Percentiles rank a stretch among this genome's conserved stretches.
phyloP scores from a whole-genome alignment of 1,140 invertebrate species.

The Periplaneta americana region DNA sequence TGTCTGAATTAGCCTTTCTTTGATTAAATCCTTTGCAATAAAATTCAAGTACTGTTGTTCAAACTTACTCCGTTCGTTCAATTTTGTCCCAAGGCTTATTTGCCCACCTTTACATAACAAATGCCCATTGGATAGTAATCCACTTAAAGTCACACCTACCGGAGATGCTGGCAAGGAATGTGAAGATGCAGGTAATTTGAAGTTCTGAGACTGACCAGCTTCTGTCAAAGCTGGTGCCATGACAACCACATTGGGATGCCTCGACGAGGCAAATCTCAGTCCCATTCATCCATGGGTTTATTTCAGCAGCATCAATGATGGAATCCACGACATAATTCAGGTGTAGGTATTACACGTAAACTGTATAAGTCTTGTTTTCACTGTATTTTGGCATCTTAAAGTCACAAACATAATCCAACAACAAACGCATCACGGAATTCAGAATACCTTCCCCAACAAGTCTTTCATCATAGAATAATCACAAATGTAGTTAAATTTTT shows the following conservation, averaged over 20 bases:
- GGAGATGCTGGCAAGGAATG: slow-evolving; percentile 22
- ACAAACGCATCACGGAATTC: not conserved
- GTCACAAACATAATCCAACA: not conserved
- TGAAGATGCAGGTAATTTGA: slow-evolving; percentile 35
- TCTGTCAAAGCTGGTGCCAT: slow-evolving; percentile 70
- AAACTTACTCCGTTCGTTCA: not conserved
- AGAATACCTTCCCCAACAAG: not conserved
- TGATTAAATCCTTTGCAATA: not conserved
- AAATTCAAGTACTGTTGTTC: not conserved
- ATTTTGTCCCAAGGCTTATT: not conserved
- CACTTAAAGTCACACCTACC: slow-evolving; percentile 16
- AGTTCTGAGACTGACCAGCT: slow-evolving; percentile 53
- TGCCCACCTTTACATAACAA: slow-evolving; percentile 1
- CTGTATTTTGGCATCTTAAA: not conserved
- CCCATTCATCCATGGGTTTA: slow-evolving; percentile 32
- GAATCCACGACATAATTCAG: not conserved
- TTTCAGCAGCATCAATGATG: not conserved
- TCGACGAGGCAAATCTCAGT: slow-evolving; percentile 28
- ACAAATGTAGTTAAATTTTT: not conserved
- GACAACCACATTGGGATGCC: slow-evolving; percentile 56
- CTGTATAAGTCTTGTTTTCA: not conserved
- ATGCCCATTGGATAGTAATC: slow-evolving; percentile 14
- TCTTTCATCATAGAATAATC: not conserved
- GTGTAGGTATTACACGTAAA: not conserved
- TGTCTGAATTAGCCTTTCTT: not conserved